These are phyloP conservation scores for Calypte anna DNA, from an alignment of 2,113 vertebrate genomes.

Conservation along the genomic window DNA sequence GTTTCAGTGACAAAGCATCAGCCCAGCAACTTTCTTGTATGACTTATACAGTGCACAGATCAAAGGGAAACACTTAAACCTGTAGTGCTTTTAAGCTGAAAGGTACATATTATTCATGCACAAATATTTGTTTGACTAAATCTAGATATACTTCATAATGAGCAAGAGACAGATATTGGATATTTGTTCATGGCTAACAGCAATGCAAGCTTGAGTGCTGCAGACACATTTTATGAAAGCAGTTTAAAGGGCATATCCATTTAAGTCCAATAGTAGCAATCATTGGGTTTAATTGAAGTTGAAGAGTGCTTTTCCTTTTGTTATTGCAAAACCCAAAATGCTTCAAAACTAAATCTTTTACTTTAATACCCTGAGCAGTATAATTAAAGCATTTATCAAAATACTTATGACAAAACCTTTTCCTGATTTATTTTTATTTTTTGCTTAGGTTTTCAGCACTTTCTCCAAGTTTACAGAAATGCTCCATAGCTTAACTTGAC, in stretches of 20 bases:
- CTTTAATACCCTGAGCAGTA: background rate
- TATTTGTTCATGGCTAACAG: background rate
- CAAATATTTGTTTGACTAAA: constrained; percentile 2
- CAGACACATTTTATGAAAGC: background rate
- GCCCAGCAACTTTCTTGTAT: background rate
- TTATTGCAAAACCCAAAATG: background rate
- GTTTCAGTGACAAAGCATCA: fast-evolving
- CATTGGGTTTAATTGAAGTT: background rate
- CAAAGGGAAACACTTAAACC: background rate
- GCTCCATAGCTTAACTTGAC: background rate
- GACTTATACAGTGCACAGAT: background rate
- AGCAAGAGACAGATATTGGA: background rate
- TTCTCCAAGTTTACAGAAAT: background rate
- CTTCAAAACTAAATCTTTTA: background rate
- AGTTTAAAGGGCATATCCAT: background rate
- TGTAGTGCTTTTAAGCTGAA: background rate
- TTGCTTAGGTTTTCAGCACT: background rate
- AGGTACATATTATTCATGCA: background rate
- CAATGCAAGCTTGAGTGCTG: background rate
- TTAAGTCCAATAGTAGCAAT: background rate
- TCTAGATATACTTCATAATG: background rate
- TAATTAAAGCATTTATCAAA: background rate
- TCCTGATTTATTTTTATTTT: background rate
- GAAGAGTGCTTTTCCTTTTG: background rate
- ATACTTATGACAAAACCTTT: background rate